A percentile compares a stretch with the other conserved stretches of the same genome.
These are phyloP conservation scores for Agrypnia vestita DNA, from an alignment of 1,140 invertebrate genomes.

Conservation along the genomic window DNA sequence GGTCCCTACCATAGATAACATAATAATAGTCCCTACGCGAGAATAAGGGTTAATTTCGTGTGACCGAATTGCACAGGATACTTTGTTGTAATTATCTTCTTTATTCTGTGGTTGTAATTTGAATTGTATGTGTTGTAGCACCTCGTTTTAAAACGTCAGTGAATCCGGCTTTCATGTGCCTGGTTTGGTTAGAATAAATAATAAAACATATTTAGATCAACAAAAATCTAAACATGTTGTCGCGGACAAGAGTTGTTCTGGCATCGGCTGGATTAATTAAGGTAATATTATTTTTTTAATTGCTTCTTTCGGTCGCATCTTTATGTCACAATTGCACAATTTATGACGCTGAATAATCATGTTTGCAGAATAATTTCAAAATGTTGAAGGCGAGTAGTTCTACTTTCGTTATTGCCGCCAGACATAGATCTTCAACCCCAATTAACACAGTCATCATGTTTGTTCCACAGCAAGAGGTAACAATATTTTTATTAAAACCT, in stretches of 20 bases:
- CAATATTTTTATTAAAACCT: not conserved
- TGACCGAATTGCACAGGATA: no score
- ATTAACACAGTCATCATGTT: constrained; percentile 97
- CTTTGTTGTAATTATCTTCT: no score
- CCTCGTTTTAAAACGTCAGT: constrained; percentile 13
- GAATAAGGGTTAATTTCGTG: no score
- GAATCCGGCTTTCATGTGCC: constrained; percentile 23
- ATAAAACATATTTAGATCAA: constrained; percentile 6
- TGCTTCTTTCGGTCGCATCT: not conserved
- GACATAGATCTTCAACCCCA: constrained; percentile 81
- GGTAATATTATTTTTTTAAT: constrained; percentile 28
- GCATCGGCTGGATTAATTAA: constrained; percentile 14
- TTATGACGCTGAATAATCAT: constrained; percentile 10
- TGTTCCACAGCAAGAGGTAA: constrained; percentile 98
- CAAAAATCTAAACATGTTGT: constrained; percentile 46
- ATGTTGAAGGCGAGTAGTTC: constrained; percentile 65
- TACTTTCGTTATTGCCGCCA: constrained; percentile 66
- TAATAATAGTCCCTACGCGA: no score
- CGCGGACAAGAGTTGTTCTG: constrained; percentile 32
- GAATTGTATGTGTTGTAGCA: no score
- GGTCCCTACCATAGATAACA: no score
- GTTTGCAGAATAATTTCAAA: constrained; percentile 58
- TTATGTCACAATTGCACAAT: constrained; percentile 35
- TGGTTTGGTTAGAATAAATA: constrained; percentile 49
- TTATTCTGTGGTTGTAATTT: no score